Evolutionary conservation across 2,888 invertebrate species (phyloP).

Genomic region (Aethes cnicana): DNA sequence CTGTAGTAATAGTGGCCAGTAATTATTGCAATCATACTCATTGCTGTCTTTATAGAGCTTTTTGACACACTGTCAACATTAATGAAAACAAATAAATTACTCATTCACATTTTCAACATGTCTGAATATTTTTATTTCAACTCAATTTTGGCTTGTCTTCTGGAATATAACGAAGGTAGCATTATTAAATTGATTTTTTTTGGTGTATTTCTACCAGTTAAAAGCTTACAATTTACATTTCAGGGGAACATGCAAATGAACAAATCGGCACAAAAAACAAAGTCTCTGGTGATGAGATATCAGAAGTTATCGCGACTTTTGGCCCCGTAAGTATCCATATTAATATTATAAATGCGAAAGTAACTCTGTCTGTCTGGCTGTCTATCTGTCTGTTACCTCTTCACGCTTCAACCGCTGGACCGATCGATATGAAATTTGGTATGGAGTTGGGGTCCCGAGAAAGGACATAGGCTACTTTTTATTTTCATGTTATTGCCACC

Average conservation of each 20-base stretch:
- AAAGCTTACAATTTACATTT: slow-evolving; percentile 32
- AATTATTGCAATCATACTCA: neutral
- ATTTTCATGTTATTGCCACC: no score
- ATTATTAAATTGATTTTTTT: no score
- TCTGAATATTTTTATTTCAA: slow-evolving; percentile 47
- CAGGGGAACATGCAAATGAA: slow-evolving; percentile 77
- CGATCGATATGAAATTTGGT: no score
- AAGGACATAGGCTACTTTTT: no score
- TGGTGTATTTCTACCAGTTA: no score
- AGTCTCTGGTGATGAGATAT: slow-evolving; percentile 70
- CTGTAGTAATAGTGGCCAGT: no score
- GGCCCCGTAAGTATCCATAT: slow-evolving; percentile 62
- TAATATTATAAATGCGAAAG: neutral
- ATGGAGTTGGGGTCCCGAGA: no score
- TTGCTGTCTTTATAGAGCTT: neutral
- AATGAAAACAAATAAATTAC: no score
- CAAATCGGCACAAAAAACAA: slow-evolving; percentile 65
- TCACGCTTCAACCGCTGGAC: no score
- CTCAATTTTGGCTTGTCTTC: slow-evolving; percentile 51
- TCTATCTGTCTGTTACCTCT: no score
- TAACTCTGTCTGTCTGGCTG: neutral
- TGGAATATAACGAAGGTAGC: slow-evolving; percentile 45
- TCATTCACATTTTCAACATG: no score
- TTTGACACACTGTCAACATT: neutral
- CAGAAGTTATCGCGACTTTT: slow-evolving; percentile 72